phyloP scores from a whole-genome alignment of 1,140 invertebrate genomes.

The Leptinotarsa texana region DNA sequence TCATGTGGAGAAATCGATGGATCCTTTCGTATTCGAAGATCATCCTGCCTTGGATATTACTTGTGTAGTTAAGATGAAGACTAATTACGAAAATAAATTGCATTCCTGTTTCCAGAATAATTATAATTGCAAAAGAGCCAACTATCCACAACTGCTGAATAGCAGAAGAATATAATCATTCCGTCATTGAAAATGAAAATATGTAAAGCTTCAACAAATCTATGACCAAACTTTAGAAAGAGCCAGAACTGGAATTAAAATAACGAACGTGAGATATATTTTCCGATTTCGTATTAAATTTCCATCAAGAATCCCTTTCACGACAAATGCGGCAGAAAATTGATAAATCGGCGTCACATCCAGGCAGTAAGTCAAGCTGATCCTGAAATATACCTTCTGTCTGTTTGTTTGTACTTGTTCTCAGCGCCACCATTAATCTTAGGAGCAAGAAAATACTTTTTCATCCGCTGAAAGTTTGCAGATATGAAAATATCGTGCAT shows the following conservation, averaged over 20 bases:
- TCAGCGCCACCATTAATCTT: conserved; percentile 47
- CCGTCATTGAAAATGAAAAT: too few species aligned
- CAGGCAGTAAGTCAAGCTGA: conserved; percentile 47
- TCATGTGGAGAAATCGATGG: too few species aligned
- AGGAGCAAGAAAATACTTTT: conserved; percentile 36
- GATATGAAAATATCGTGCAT: background rate
- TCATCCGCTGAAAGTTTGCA: background rate
- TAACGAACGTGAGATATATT: background rate
- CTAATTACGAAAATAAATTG: too few species aligned
- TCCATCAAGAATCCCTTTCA: conserved; percentile 12
- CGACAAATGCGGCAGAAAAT: conserved; percentile 27
- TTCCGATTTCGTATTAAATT: conserved; percentile 17
- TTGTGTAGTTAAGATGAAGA: too few species aligned
- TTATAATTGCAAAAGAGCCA: too few species aligned
- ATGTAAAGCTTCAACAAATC: background rate
- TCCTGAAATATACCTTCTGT: conserved; percentile 50
- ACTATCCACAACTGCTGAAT: too few species aligned
- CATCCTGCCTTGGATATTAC: too few species aligned
- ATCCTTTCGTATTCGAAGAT: too few species aligned
- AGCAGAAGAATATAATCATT: too few species aligned
- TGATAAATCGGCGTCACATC: conserved; percentile 49
- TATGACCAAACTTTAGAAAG: background rate
- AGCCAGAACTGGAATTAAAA: too few species aligned
- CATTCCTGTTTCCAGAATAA: too few species aligned
- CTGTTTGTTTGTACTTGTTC: conserved; percentile 49